phyloP scores from a whole-genome alignment of 2,113 vertebrate genomes.

The Charina bottae region DNA sequence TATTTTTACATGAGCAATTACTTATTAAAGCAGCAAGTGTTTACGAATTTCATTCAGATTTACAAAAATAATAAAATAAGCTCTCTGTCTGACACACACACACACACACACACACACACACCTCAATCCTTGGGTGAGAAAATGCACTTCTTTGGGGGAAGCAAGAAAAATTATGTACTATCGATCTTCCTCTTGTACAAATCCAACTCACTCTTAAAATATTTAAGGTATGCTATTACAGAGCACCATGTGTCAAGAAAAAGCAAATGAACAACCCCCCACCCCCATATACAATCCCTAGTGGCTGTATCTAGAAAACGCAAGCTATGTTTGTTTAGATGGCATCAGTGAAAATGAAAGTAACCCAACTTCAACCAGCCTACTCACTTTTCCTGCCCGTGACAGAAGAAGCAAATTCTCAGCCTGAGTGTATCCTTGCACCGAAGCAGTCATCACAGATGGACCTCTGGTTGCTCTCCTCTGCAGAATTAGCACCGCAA shows the following conservation, averaged over 20 bases:
- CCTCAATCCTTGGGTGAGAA: not conserved
- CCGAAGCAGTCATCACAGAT: constrained; percentile 50
- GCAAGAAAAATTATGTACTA: not conserved
- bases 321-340: not conserved
- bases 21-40: constrained; percentile 27
- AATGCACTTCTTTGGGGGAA: not conserved
- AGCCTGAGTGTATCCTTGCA: not conserved
- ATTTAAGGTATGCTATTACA: constrained; percentile 8
- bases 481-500: constrained; percentile 74
- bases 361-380: not conserved
- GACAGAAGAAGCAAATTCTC: not conserved
- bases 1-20: constrained; percentile 8
- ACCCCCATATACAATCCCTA: not conserved
- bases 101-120: not conserved
- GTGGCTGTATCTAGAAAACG: accelerated
- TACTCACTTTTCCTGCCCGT: not conserved
- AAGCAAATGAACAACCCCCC: not conserved
- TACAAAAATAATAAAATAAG: not conserved
- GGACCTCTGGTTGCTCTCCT: constrained; percentile 66
- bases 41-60: constrained; percentile 52
- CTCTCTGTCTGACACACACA: not conserved
- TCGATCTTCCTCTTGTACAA: constrained; percentile 1
- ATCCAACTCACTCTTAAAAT: not conserved
- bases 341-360: not conserved
- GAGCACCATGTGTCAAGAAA: constrained; percentile 20